A percentile compares a stretch with the other conserved stretches of the same genome.
phyloP scores from a whole-genome alignment of 2,797 vertebrate genomes.

The Gorsachius magnificus region DNA sequence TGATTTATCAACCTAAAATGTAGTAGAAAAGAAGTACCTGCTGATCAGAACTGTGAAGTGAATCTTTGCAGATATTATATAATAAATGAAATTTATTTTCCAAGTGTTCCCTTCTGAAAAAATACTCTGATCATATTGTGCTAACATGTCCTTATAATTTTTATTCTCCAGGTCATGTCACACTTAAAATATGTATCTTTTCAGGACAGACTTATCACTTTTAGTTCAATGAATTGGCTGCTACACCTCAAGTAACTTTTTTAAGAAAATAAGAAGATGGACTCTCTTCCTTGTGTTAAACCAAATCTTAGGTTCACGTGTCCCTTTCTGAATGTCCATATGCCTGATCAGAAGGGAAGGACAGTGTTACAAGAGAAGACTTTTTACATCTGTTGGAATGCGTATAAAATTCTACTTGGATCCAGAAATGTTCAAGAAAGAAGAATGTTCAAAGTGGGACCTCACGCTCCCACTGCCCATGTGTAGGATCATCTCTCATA shows the following conservation, averaged over 20 bases:
- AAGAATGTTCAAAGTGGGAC: not conserved
- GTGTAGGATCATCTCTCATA: not conserved
- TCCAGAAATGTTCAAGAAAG: not conserved
- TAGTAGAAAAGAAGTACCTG: not conserved
- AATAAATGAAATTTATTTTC: not conserved
- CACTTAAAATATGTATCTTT: not conserved
- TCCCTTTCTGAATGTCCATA: not conserved
- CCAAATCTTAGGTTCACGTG: not conserved
- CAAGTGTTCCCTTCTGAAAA: not conserved
- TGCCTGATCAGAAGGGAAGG: not conserved
- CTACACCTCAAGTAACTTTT: not conserved
- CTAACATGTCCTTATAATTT: not conserved
- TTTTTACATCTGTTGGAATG: not conserved
- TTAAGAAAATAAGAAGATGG: not conserved
- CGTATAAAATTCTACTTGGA: not conserved
- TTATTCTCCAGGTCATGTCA: not conserved
- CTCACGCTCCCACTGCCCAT: not conserved
- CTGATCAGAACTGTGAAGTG: not conserved
- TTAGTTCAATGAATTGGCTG: not conserved
- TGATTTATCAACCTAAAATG: not conserved
- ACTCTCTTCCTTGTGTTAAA: not conserved
- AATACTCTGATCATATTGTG: not conserved
- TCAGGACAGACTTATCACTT: not conserved
- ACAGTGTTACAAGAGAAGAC: not conserved
- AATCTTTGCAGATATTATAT: not conserved